Conservation (phyloP, 2,888 invertebrate species). For the Calameuta filiformis region DNA sequence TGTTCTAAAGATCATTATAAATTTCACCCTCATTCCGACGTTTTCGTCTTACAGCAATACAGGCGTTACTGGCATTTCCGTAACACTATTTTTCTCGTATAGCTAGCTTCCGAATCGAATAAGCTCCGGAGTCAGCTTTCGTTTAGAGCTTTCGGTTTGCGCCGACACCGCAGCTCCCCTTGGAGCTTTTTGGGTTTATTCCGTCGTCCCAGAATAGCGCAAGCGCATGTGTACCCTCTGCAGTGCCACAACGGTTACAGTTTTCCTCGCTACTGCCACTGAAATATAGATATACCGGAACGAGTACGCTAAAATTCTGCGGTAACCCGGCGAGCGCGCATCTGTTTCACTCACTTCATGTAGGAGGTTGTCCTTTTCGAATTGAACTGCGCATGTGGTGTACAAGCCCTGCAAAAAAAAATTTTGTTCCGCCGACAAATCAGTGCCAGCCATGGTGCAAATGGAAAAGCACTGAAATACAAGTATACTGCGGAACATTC, state of each 20-base stretch:
- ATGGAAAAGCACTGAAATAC: too few species aligned
- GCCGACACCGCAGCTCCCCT: not conserved
- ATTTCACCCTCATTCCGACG: not conserved
- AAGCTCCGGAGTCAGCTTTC: constrained; percentile 1
- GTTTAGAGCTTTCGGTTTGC: not conserved
- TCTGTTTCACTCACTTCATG: too few species aligned
- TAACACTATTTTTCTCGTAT: not conserved
- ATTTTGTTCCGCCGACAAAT: too few species aligned
- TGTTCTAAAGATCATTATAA: not conserved
- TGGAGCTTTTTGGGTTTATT: constrained; percentile 4
- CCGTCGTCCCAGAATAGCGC: constrained; percentile 20
- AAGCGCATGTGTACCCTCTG: constrained; percentile 22
- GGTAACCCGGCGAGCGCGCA: too few species aligned
- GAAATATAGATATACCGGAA: too few species aligned
- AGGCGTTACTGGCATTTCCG: not conserved
- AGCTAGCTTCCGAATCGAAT: not conserved
- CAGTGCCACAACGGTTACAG: constrained; percentile 39
- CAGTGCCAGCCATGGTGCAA: too few species aligned
- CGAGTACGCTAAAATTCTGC: too few species aligned
- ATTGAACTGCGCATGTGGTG: too few species aligned
- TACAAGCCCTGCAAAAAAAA: too few species aligned
- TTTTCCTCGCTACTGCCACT: constrained; percentile 16
- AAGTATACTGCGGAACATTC: too few species aligned
- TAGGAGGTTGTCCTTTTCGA: too few species aligned
- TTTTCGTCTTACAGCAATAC: not conserved